Evolutionary conservation across 64 coral and sea anemone genomes (phyloP).

Genomic region (Stichodactyla mertensii): DNA sequence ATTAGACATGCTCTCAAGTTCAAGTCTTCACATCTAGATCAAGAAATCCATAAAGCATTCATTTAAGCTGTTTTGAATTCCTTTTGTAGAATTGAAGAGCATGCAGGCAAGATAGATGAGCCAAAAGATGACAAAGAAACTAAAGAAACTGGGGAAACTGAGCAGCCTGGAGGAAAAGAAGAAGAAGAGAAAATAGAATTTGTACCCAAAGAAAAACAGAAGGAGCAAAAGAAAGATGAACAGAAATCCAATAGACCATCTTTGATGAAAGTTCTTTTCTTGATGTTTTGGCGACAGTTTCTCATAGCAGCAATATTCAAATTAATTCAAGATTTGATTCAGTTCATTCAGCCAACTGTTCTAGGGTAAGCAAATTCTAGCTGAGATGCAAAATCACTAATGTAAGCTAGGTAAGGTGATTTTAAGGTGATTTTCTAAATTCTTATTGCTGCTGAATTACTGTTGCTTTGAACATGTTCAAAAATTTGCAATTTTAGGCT

Average conservation of each 20-base stretch:
- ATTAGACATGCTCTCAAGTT: too few species aligned
- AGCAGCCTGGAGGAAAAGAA: constrained; percentile 9
- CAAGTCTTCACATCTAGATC: too few species aligned
- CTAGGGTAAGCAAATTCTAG: constrained; percentile 26
- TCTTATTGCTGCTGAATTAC: too few species aligned
- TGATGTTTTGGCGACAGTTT: constrained; percentile 42
- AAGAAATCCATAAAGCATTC: too few species aligned
- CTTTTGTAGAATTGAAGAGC: background rate
- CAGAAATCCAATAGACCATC: constrained; percentile 43
- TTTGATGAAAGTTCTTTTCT: constrained; percentile 45
- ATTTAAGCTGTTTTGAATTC: background rate
- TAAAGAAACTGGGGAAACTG: constrained; percentile 8
- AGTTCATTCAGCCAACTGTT: constrained; percentile 66
- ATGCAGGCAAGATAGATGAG: background rate
- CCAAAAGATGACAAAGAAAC: background rate
- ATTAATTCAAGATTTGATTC: constrained; percentile 48
- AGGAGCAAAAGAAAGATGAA: constrained; percentile 1
- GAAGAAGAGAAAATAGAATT: constrained; percentile 75
- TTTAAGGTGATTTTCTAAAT: too few species aligned
- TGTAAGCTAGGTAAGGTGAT: too few species aligned
- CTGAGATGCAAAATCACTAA: too few species aligned
- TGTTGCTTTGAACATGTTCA: too few species aligned
- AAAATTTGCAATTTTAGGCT: too few species aligned
- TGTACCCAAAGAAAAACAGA: constrained; percentile 35
- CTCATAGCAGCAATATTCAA: constrained; percentile 45